Conservation (phyloP, 2,797 vertebrate species). For the Rhinella marina region DNA sequence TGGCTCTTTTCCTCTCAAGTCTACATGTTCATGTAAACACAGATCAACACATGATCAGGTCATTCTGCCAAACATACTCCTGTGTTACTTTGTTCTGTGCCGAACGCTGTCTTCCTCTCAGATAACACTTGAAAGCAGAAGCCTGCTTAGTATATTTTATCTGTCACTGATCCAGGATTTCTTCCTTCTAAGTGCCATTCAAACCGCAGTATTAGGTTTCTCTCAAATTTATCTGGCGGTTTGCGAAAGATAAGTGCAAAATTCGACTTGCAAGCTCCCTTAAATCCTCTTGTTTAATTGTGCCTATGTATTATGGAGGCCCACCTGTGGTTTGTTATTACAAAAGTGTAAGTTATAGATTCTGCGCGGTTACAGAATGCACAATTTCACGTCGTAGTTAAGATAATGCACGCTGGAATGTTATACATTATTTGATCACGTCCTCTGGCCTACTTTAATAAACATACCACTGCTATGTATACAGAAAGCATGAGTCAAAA, state of each 20-base stretch:
- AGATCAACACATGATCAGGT: conserved; percentile 50
- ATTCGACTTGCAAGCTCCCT: conserved; percentile 50
- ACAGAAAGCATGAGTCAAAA: conserved; percentile 73
- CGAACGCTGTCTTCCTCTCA: conserved; percentile 57
- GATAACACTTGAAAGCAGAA: conserved; percentile 67
- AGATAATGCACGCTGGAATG: conserved; percentile 66
- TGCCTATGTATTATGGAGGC: conserved; percentile 22
- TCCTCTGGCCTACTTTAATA: conserved; percentile 67
- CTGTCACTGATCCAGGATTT: conserved; percentile 54
- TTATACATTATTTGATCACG: conserved; percentile 77
- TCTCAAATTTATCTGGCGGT: conserved; percentile 54
- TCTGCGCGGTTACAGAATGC: conserved; percentile 25
- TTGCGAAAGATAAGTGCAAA: conserved; percentile 59
- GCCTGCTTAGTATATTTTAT: conserved; percentile 59
- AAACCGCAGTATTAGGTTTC: conserved; percentile 30
- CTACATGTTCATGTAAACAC: conserved; percentile 55
- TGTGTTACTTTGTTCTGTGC: conserved; percentile 55
- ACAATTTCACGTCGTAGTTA: conserved; percentile 33
- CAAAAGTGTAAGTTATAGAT: conserved; percentile 54
- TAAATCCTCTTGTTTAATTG: conserved; percentile 63
- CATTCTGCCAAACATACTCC: conserved; percentile 54
- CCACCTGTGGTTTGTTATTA: conserved; percentile 66
- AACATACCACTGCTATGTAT: conserved; percentile 76
- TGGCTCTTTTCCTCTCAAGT: conserved; percentile 9
- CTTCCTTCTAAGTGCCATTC: conserved; percentile 41